A percentile compares a stretch with the other conserved stretches of the same genome.
These are phyloP conservation scores for Cerceris ruficornis DNA, from an alignment of 2,888 invertebrate species.

Conservation along the genomic window DNA sequence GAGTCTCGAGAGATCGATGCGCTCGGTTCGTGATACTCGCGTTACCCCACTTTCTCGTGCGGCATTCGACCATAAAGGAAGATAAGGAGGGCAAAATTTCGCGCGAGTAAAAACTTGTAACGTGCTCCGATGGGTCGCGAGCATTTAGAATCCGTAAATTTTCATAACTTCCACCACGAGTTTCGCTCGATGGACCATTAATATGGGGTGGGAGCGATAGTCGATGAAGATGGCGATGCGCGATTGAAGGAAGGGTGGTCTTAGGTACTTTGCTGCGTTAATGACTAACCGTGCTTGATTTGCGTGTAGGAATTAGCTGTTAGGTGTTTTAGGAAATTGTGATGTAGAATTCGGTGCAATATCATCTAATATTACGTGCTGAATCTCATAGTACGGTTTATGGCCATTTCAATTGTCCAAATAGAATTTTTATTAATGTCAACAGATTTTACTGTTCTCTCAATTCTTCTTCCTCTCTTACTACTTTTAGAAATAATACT, in stretches of 20 bases:
- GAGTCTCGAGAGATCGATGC: slow-evolving; percentile 61
- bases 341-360: too few species aligned
- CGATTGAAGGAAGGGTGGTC: slow-evolving; percentile 3
- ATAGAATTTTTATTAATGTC: too few species aligned
- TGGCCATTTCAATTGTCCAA: too few species aligned
- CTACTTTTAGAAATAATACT: too few species aligned
- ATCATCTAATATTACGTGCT: too few species aligned
- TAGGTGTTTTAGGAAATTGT: too few species aligned
- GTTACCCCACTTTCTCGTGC: slow-evolving; percentile 68
- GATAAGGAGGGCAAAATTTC: slow-evolving; percentile 71
- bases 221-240: slow-evolving; percentile 27
- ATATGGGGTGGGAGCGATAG: slow-evolving; percentile 23
- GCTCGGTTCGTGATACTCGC: slow-evolving; percentile 56
- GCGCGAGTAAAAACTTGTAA: slow-evolving; percentile 63
- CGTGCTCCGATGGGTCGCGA: slow-evolving; percentile 44
- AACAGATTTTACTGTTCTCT: too few species aligned
- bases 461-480: too few species aligned
- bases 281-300: too few species aligned
- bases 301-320: too few species aligned
- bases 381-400: too few species aligned
- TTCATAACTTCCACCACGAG: slow-evolving; percentile 64
- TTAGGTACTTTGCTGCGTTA: neutral
- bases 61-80: slow-evolving; percentile 70
- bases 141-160: slow-evolving; percentile 75
- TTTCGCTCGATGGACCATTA: slow-evolving; percentile 50